Evolutionary conservation across 2,797 vertebrate genomes (phyloP).

Genomic region (Psittacula echo): DNA sequence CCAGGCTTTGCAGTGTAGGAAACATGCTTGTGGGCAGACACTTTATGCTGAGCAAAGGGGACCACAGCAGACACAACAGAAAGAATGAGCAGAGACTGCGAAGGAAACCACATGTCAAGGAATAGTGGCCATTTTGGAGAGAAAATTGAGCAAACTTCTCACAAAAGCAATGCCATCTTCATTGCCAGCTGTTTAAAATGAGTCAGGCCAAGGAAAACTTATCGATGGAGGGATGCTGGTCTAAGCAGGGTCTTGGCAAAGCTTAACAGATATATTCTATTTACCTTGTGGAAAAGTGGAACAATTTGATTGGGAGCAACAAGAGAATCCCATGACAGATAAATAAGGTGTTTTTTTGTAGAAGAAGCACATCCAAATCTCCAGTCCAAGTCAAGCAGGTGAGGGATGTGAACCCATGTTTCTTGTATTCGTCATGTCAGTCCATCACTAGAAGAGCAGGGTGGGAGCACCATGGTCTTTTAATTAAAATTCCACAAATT

Average conservation of each 20-base stretch:
- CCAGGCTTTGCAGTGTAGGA: background rate
- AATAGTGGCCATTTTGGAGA: accelerated
- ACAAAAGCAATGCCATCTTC: background rate
- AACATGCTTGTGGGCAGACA: background rate
- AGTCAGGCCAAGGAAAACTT: background rate
- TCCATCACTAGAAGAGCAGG: background rate
- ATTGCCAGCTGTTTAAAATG: background rate
- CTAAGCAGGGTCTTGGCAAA: background rate
- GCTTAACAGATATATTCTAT: background rate
- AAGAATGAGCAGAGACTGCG: background rate
- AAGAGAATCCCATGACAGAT: background rate
- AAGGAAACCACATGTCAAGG: background rate
- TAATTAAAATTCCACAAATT: background rate
- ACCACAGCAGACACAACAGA: background rate
- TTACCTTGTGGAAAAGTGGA: background rate
- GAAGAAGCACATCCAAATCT: background rate
- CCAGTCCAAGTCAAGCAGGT: background rate
- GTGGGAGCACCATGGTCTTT: background rate
- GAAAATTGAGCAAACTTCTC: background rate
- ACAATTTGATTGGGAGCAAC: background rate
- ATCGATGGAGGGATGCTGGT: background rate
- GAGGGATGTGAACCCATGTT: background rate
- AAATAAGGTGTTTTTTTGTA: background rate
- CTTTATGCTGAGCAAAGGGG: background rate
- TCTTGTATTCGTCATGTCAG: background rate